These are phyloP conservation scores for Noturus placidus DNA, from an alignment of 2,113 vertebrate genomes.

Conservation along the genomic window DNA sequence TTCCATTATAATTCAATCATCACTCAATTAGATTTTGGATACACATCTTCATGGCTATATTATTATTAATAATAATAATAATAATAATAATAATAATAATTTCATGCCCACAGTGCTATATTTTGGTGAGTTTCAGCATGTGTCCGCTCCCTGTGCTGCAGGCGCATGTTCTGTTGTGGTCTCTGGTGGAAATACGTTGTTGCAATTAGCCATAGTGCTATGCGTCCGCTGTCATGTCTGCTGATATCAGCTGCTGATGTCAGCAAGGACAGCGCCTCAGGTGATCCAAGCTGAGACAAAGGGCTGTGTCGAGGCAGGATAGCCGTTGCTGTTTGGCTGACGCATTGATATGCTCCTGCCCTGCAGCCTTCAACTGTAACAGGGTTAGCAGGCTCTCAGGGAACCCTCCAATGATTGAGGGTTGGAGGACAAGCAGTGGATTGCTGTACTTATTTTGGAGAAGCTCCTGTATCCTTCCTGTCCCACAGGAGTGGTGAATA, in stretches of 20 bases:
- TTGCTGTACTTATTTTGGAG: constrained; percentile 53
- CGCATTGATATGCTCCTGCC: constrained; percentile 57
- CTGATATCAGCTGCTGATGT: constrained; percentile 60
- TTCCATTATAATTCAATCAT: background rate
- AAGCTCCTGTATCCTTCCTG: constrained; percentile 35
- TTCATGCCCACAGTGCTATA: background rate
- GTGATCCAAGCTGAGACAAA: constrained; percentile 53
- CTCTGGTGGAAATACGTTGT: constrained; percentile 44
- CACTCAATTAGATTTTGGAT: background rate
- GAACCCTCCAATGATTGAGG: constrained; percentile 51
- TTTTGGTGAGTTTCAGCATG: constrained; percentile 38
- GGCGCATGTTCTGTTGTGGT: constrained; percentile 24
- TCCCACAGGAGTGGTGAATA: constrained; percentile 41
- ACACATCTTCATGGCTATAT: background rate
- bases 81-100: background rate
- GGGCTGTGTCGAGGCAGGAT: constrained; percentile 39
- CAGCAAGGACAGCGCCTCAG: constrained; percentile 52
- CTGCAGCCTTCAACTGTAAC: constrained; percentile 59
- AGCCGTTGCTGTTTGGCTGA: constrained; percentile 58
- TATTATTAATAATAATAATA: background rate
- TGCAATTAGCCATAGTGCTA: constrained; percentile 54
- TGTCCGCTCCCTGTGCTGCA: constrained; percentile 42
- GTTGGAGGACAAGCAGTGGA: constrained; percentile 44
- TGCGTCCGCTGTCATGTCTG: constrained; percentile 53
- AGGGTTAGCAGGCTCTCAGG: constrained; percentile 58